Base-by-base conservation (phyloP, 1,140 invertebrate genomes). In the Antheraea mylitta region DNA sequence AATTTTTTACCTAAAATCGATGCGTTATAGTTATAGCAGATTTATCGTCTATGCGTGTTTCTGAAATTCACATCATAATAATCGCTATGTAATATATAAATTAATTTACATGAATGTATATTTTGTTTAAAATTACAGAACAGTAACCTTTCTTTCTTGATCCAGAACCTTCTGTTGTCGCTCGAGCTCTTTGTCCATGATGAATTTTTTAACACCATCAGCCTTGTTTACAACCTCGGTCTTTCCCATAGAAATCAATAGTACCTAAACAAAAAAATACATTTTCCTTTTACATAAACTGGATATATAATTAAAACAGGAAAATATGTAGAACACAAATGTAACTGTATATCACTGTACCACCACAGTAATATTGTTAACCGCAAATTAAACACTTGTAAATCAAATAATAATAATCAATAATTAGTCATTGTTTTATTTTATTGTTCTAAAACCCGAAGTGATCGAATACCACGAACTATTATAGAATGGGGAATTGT, bases 121-220 rank as follows among this genome's bases (percentile, higher is more conserved):
- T 13, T 13, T 53, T 16, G 13, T 16, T 16, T 53, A 53, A 16
- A 0, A 13, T 42, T 42, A 42, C 16, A 53, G 16, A 53, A 16
- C 6, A 53, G 68, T 74, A 89, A 53, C 89, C 76, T 87, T 79
- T 61, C 79, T 77, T 60, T 90, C 77, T 73, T 85, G 80, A 60
- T 80, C 72, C 3, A 87, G 64, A 37, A 87, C 38, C 58, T 80
- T 82, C 48, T 87, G 73, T 38, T 87, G 73, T 7, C 79, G 64
- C 66, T 88, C 75, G 58, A 82, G 71, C 74, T 92, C 91, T 65
- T 86, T 86, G 9, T 77, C 63, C 71, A 83, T 76, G 7, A 93
- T 70, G 48, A 90, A 85, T 67, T 86, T 87, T n/a, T 80, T 82
- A 0, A 93, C 30, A 3, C 85, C 87, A 69, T 89, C 83, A 36